Evolutionary conservation across 1,140 invertebrate species (phyloP).

Genomic region (Zaprionus ornatus): DNA sequence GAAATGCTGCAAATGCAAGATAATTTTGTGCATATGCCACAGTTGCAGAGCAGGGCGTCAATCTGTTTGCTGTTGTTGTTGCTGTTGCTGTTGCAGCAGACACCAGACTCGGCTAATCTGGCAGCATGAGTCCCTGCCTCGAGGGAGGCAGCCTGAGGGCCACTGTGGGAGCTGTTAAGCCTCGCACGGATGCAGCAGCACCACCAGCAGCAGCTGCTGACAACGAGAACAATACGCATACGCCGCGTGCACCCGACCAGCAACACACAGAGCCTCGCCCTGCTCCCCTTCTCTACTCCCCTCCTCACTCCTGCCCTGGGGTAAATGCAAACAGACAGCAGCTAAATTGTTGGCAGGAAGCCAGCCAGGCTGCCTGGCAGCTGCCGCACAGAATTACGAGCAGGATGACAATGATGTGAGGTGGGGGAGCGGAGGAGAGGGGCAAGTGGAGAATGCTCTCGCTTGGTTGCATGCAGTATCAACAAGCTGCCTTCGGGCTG

Average conservation of each 20-base stretch:
- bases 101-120: conserved; percentile 67
- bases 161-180: conserved; percentile 25
- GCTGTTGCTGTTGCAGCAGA: conserved; percentile 44
- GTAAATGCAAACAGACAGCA: conserved; percentile 48
- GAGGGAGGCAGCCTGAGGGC: not conserved
- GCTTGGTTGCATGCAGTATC: conserved; percentile 48
- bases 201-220: conserved; percentile 37
- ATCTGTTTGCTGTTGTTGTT: conserved; percentile 28
- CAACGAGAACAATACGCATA: conserved; percentile 68
- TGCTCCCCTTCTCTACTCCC: not conserved
- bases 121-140: conserved; percentile 32
- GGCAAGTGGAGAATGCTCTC: not conserved
- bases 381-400: conserved; percentile 20
- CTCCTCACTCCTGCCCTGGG: not conserved
- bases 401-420: conserved; percentile 8
- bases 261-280: not conserved
- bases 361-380: conserved; percentile 47
- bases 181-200: conserved; percentile 39
- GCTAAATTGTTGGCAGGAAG: conserved; percentile 76
- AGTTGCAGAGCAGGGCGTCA: conserved; percentile 1
- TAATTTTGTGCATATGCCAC: conserved; percentile 36
- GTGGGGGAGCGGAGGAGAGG: not conserved
- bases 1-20: conserved; percentile 49
- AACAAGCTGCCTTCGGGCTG: conserved; percentile 42
- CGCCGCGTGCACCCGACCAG: conserved; percentile 49